phyloP scores from a whole-genome alignment of 53 echinoderm and acorn worm genomes.

The Paracentrotus lividus region DNA sequence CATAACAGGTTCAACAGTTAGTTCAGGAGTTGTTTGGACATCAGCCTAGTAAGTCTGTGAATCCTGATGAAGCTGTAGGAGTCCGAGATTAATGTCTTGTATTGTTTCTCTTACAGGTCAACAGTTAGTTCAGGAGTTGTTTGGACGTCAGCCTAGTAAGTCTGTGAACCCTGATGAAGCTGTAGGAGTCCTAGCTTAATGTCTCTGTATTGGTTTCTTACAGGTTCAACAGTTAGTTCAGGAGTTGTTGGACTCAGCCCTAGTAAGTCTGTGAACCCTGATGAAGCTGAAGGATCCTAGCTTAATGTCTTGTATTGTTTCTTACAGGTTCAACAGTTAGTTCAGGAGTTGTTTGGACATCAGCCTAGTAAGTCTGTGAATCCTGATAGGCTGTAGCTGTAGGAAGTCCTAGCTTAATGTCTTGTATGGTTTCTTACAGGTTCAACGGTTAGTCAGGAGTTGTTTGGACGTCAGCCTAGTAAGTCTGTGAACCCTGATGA shows the following conservation, averaged over 20 bases:
- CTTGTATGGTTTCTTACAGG: too few species aligned
- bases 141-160: constrained; percentile 93
- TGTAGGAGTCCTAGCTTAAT: too few species aligned
- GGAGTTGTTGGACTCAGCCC: too few species aligned
- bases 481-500: constrained; percentile 97
- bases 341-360: constrained; percentile 90
- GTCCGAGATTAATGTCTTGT: too few species aligned
- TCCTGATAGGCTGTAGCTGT: constrained; percentile 97
- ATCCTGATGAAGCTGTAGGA: constrained; percentile 98
- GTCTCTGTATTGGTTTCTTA: too few species aligned
- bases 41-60: constrained; percentile 95
- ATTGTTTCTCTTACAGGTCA: constrained; percentile 97
- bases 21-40: constrained; percentile 93
- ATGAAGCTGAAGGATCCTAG: too few species aligned
- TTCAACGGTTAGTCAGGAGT: too few species aligned
- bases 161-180: constrained; percentile 99
- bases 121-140: constrained; percentile 86
- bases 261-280: too few species aligned
- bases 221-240: constrained; percentile 94
- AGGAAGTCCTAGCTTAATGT: too few species aligned
- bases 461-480: constrained; percentile 88
- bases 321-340: constrained; percentile 90
- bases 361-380: constrained; percentile 97
- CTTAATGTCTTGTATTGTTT: too few species aligned
- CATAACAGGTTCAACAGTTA: constrained; percentile 88